Conservation (phyloP, 2,113 vertebrate genomes). For the Brachyistius frenatus region DNA sequence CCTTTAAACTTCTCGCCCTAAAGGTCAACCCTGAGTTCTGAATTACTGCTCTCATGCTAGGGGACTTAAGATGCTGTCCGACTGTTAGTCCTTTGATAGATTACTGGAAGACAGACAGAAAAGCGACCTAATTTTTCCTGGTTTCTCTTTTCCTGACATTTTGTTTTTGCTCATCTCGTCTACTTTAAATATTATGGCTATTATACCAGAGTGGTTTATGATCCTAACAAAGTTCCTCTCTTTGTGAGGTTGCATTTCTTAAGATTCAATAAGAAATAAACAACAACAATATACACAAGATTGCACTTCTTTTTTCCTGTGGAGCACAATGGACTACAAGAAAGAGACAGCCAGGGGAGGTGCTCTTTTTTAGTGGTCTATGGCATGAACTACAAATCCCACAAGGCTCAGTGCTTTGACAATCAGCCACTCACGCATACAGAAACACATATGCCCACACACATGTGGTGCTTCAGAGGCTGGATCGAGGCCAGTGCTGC, state of each 20-base stretch:
- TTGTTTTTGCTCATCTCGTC: neutral
- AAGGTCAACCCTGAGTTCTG: slow-evolving; percentile 66
- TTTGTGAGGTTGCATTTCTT: slow-evolving; percentile 21
- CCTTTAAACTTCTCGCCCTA: slow-evolving; percentile 73
- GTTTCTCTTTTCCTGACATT: neutral
- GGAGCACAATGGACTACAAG: neutral
- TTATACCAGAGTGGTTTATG: neutral
- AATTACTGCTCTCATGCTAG: slow-evolving; percentile 53
- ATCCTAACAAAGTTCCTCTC: neutral
- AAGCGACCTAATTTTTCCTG: slow-evolving; percentile 13
- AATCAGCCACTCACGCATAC: slow-evolving; percentile 11
- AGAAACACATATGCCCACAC: slow-evolving; percentile 14
- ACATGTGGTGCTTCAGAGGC: slow-evolving; percentile 19
- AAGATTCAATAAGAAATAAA: slow-evolving; percentile 13
- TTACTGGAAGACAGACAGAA: slow-evolving; percentile 22
- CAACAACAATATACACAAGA: neutral
- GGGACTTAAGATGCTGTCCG: slow-evolving; percentile 40
- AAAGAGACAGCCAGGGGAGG: slow-evolving; percentile 15
- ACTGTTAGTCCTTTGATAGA: slow-evolving; percentile 54
- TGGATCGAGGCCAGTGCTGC: slow-evolving; percentile 46
- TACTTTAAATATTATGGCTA: neutral
- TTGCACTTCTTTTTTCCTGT: slow-evolving; percentile 26
- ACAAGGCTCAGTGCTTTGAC: slow-evolving; percentile 25
- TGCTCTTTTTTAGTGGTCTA: slow-evolving; percentile 21
- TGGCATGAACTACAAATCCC: slow-evolving; percentile 44